Base-by-base conservation (phyloP, 2,888 invertebrate genomes). In the Caenorhabditis macrosperma region DNA sequence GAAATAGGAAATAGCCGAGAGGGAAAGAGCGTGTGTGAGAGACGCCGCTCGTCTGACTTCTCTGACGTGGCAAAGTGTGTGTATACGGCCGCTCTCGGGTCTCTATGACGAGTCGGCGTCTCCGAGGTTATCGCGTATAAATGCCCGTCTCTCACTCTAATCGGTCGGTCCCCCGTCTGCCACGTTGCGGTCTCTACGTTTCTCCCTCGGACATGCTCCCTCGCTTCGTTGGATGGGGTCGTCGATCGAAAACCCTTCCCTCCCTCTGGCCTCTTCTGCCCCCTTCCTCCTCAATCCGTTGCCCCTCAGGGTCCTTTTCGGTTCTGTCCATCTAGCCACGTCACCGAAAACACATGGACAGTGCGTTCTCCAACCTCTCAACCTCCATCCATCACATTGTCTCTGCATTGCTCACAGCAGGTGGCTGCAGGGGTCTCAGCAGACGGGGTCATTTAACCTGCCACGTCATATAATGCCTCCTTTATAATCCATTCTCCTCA, bases 11-110 rank as follows among this genome's bases (percentile, higher is more conserved):
- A 72, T 57, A 55, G 71, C 46, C 61, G 35, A 52, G 33, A 71
- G 55, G 54, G 55, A 71, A 55, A 41, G 63, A 54, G 55, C 28
- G 61, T 54, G 60, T 38, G 41, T 38, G 55, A 71, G 71, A 71
- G 61, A 41, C 60, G 60, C 57, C 59, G 52, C 50, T 57, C 41
- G 60, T 71, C 52, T 72, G 72, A 72, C 72, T 72, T 72, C 63
- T 59, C 75, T 67, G 66, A 75, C 75, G 75, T 75, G 75, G 75
- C 75, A 75, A 75, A 64, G 66, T 74, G 64, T 72, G 63, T 64
- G 44, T 72, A 55, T 54, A 57, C 17, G 57, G 54, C 46, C 72
- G 63, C 72, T 71, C 71, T 63, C 72, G 55, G 33, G 61, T 57
- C 63, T 72, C 63, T 71, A 50, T 63, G 72, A 64, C 63, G 63